phyloP scores from a whole-genome alignment of 2,888 invertebrate genomes.

The Heliconius sara region DNA sequence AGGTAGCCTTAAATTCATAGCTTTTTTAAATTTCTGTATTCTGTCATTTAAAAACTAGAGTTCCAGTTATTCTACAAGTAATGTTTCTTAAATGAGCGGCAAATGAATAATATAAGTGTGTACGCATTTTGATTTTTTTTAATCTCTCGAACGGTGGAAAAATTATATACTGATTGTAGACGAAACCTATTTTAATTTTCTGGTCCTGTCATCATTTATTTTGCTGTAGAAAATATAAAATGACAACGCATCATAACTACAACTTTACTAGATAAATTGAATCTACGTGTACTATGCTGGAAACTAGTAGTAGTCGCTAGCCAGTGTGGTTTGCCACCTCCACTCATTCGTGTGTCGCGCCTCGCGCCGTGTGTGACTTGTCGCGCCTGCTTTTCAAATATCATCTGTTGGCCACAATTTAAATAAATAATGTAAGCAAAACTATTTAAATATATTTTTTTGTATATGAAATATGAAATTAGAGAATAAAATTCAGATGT shows the following conservation, averaged over 20 bases:
- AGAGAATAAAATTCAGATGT: neutral
- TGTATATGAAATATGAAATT: neutral
- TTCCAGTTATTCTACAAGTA: neutral
- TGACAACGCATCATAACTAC: constrained; percentile 18
- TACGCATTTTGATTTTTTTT: neutral
- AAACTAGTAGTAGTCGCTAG: constrained; percentile 27
- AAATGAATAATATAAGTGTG: neutral
- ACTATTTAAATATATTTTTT: neutral
- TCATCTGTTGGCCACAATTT: constrained; percentile 26
- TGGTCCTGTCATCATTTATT: neutral
- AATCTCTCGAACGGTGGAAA: neutral
- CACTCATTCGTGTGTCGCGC: constrained; percentile 45
- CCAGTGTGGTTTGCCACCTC: constrained; percentile 42
- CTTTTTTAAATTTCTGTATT: neutral
- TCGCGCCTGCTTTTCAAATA: constrained; percentile 34
- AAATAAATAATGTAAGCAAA: constrained; percentile 39
- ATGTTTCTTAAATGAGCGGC: neutral
- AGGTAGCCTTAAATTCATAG: neutral
- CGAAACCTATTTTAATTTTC: neutral
- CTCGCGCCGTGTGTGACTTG: constrained; percentile 41
- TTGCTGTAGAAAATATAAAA: constrained; percentile 7
- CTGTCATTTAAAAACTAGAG: neutral
- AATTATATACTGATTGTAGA: neutral
- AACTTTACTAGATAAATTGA: constrained; percentile 40
- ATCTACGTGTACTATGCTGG: constrained; percentile 40